Evolutionary conservation across 2,113 vertebrate genomes (phyloP).

Genomic region (Atractosteus spatula): DNA sequence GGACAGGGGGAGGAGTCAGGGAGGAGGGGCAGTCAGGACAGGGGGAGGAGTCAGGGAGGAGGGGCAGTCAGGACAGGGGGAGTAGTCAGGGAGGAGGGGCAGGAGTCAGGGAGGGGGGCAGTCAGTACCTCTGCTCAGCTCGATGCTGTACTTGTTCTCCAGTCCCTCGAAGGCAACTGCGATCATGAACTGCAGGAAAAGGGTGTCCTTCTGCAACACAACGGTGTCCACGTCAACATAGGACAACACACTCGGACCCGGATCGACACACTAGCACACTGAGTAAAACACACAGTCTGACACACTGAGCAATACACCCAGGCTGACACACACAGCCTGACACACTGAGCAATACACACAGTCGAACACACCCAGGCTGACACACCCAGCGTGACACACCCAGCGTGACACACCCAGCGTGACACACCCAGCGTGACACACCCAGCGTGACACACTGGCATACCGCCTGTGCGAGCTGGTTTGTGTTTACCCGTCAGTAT

Average conservation of each 20-base stretch:
- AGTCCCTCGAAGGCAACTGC: constrained; percentile 80
- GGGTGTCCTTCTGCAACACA: constrained; percentile 54
- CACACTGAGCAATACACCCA: neutral
- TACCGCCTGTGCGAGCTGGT: no score
- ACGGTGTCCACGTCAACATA: neutral
- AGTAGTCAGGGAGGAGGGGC: no score
- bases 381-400: neutral
- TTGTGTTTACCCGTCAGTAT: no score
- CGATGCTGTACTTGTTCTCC: constrained; percentile 78
- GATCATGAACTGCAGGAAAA: constrained; percentile 83
- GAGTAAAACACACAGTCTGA: neutral
- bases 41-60: no score
- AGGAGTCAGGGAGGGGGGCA: no score
- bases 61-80: no score
- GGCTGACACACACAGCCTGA: neutral
- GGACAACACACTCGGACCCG: neutral
- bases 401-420: neutral
- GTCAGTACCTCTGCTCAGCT: constrained; percentile 66
- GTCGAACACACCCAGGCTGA: neutral
- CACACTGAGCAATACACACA: neutral
- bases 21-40: no score
- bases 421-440: neutral
- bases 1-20: no score
- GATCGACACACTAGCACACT: neutral
- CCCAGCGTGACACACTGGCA: neutral